Evolutionary conservation across 1,140 invertebrate genomes (phyloP).

Genomic region (Nylanderia fulva): DNA sequence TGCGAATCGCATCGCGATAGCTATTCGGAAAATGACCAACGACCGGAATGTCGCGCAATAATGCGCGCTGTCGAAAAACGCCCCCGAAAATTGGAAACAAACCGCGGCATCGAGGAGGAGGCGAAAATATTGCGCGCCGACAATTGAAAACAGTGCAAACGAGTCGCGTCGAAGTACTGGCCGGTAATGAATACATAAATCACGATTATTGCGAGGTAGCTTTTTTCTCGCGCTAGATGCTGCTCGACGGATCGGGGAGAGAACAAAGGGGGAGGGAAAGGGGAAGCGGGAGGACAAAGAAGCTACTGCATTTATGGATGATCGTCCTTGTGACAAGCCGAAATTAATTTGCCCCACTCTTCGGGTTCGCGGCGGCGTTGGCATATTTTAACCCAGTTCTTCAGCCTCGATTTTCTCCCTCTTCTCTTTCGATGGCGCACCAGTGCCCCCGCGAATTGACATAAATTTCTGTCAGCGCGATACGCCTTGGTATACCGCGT

Average conservation of each 20-base stretch:
- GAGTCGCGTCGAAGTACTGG: slow-evolving; percentile 38
- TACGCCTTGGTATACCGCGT: slow-evolving; percentile 63
- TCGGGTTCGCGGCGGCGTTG: slow-evolving; percentile 59
- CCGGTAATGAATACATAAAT: slow-evolving; percentile 72
- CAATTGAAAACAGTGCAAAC: slow-evolving; percentile 53
- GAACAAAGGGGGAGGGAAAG: neutral
- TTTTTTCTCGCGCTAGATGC: slow-evolving; percentile 58
- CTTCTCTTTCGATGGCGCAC: slow-evolving; percentile 46
- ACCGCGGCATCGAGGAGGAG: neutral
- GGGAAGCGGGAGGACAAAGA: slow-evolving; percentile 68
- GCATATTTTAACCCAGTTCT: slow-evolving; percentile 84
- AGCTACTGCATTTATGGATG: slow-evolving; percentile 82
- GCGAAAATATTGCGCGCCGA: neutral
- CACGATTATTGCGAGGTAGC: slow-evolving; percentile 63
- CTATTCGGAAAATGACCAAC: slow-evolving; percentile 11
- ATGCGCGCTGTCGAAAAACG: slow-evolving; percentile 25
- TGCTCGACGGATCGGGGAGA: neutral
- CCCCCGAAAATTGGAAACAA: slow-evolving; percentile 18
- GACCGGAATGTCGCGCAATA: slow-evolving; percentile 31
- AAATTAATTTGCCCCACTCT: slow-evolving; percentile 80
- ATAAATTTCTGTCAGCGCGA: slow-evolving; percentile 72
- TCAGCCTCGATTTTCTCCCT: slow-evolving; percentile 43
- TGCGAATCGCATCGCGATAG: neutral
- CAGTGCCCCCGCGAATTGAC: slow-evolving; percentile 41
- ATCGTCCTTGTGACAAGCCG: slow-evolving; percentile 76